Evolutionary conservation across 1,140 invertebrate species (phyloP).

Genomic region (Cydia strobilella): DNA sequence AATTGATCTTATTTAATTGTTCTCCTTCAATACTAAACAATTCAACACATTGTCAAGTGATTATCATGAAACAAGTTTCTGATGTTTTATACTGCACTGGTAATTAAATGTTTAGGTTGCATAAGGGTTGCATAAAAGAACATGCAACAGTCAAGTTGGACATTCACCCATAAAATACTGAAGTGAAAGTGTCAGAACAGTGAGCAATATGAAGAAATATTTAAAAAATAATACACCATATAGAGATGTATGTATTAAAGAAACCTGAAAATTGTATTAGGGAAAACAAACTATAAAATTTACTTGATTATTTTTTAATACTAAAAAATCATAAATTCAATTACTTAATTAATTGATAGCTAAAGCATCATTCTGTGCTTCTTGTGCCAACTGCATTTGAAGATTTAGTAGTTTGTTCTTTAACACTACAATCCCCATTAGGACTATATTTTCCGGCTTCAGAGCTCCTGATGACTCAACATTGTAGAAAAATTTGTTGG

Average conservation of each 20-base stretch:
- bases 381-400: conserved; percentile 94
- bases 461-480: conserved; percentile 97
- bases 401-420: conserved; percentile 98
- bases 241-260: conserved; percentile 14
- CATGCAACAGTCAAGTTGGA: conserved; percentile 10
- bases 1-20: conserved; percentile 13
- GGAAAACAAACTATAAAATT: neutral
- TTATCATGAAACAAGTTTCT: conserved; percentile 18
- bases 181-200: neutral
- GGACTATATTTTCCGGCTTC: conserved; percentile 98
- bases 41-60: conserved; percentile 2
- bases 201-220: conserved; percentile 24
- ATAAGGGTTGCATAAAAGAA: conserved; percentile 19
- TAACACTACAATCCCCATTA: conserved; percentile 94
- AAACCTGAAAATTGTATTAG: neutral
- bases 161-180: neutral
- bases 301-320: conserved; percentile 7
- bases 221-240: neutral
- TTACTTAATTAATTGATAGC: conserved; percentile 81
- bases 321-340: neutral
- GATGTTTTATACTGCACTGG: conserved; percentile 13
- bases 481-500: conserved; percentile 98
- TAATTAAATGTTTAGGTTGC: neutral
- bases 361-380: conserved; percentile 91
- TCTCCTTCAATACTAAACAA: neutral